Conservation (phyloP, 2,113 vertebrate species). For the Platycercus adscitus region DNA sequence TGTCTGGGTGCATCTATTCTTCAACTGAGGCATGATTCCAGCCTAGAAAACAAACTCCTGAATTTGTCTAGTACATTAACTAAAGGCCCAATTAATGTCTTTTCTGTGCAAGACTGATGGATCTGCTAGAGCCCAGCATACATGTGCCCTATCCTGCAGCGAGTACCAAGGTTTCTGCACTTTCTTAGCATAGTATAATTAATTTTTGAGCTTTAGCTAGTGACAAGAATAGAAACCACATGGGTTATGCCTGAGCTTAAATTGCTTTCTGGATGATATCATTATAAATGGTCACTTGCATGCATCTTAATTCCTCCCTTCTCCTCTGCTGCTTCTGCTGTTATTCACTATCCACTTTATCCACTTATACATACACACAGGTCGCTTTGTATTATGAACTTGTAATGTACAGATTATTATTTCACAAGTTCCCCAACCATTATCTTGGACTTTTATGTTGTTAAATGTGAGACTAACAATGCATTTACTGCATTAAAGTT, state of each 20-base stretch:
- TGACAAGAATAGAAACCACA: background rate
- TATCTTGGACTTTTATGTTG: background rate
- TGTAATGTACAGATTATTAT: background rate
- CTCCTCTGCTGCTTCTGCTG: background rate
- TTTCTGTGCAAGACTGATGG: background rate
- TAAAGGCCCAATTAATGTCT: background rate
- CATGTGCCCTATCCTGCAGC: background rate
- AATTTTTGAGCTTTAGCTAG: background rate
- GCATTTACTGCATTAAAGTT: conserved; percentile 53
- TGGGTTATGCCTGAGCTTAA: background rate
- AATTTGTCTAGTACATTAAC: background rate
- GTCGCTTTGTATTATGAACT: background rate
- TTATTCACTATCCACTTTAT: background rate
- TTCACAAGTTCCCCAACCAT: background rate
- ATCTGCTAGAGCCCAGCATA: background rate
- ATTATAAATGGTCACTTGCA: background rate
- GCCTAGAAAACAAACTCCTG: background rate
- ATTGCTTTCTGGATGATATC: background rate
- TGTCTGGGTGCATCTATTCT: background rate
- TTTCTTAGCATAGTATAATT: background rate
- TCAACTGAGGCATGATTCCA: background rate
- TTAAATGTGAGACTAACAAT: conserved; percentile 9
- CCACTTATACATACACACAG: background rate
- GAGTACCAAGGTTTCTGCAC: background rate
- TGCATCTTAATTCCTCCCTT: background rate